These are phyloP conservation scores for Myiothlypis coronata DNA, from an alignment of 2,797 vertebrate genomes.

Conservation along the genomic window DNA sequence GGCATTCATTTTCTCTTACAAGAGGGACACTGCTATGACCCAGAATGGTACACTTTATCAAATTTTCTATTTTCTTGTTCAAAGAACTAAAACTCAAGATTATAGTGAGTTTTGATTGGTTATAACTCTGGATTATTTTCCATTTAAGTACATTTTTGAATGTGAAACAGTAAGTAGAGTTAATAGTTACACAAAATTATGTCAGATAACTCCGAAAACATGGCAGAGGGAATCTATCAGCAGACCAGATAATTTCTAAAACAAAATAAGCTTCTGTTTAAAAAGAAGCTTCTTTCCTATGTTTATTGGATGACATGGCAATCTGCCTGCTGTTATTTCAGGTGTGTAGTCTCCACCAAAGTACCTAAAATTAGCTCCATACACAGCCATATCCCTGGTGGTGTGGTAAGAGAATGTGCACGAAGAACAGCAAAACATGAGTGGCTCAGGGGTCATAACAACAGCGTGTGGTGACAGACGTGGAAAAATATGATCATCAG, in stretches of 20 bases:
- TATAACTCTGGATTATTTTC: not conserved
- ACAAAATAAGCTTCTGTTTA: constrained; percentile 26
- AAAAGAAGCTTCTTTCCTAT: not conserved
- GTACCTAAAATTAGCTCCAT: not conserved
- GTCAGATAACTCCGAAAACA: constrained; percentile 21
- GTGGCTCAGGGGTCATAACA: not conserved
- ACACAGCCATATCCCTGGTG: not conserved
- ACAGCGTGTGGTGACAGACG: not conserved
- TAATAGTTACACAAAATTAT: not conserved
- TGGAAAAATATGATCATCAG: not conserved
- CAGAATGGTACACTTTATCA: not conserved
- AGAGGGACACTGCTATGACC: not conserved
- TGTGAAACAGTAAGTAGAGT: not conserved
- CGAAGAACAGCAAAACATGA: not conserved
- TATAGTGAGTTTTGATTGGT: not conserved
- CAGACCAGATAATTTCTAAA: constrained; percentile 37
- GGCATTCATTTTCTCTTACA: not conserved
- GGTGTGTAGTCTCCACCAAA: constrained; percentile 44
- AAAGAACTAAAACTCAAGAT: not conserved
- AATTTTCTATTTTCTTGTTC: not conserved
- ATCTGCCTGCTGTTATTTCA: constrained; percentile 59
- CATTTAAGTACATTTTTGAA: constrained; percentile 25
- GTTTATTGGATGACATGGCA: constrained; percentile 17
- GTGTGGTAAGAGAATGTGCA: not conserved
- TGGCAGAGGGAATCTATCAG: constrained; percentile 40